Percentiles rank a stretch among this genome's conserved stretches.
Conservation (phyloP, 1,140 invertebrate genomes). For the Mizuhopecten yessoensis region DNA sequence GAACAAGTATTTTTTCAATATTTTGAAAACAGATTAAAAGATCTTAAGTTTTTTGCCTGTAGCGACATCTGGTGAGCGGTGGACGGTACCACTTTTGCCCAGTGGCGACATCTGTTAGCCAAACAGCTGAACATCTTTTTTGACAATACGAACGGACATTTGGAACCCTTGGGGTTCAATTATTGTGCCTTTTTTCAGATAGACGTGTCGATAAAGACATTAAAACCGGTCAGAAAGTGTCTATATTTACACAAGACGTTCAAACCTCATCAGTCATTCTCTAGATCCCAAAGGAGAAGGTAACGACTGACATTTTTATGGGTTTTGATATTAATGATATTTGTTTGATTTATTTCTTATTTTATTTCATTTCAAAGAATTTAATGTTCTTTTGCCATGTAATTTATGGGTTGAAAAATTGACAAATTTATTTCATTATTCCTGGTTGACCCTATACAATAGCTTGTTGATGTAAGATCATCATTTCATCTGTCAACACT, state of each 20-base stretch:
- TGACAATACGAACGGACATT: constrained; percentile 25
- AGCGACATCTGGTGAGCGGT: constrained; percentile 29
- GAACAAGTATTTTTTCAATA: neutral
- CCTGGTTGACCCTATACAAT: neutral
- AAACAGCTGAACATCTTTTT: constrained; percentile 34
- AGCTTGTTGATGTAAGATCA: constrained; percentile 2
- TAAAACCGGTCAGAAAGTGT: constrained; percentile 1
- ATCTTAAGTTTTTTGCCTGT: neutral
- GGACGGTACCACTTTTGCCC: neutral
- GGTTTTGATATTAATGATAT: constrained; percentile 1
- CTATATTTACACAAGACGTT: constrained; percentile 23
- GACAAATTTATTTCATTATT: constrained; percentile 32
- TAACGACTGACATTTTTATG: neutral
- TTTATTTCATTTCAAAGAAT: constrained; percentile 31
- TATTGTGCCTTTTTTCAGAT: neutral
- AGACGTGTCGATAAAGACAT: constrained; percentile 33
- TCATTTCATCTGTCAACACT: constrained; percentile 9
- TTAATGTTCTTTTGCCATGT: neutral
- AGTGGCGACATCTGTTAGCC: constrained; percentile 21
- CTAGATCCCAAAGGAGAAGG: neutral
- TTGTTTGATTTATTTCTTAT: constrained; percentile 4
- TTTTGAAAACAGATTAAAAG: neutral
- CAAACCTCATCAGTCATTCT: constrained; percentile 5
- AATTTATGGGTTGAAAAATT: constrained; percentile 5
- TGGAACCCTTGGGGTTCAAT: constrained; percentile 4